These are phyloP conservation scores for Silurus asotus DNA, from an alignment of 2,113 vertebrate species.

Conservation along the genomic window DNA sequence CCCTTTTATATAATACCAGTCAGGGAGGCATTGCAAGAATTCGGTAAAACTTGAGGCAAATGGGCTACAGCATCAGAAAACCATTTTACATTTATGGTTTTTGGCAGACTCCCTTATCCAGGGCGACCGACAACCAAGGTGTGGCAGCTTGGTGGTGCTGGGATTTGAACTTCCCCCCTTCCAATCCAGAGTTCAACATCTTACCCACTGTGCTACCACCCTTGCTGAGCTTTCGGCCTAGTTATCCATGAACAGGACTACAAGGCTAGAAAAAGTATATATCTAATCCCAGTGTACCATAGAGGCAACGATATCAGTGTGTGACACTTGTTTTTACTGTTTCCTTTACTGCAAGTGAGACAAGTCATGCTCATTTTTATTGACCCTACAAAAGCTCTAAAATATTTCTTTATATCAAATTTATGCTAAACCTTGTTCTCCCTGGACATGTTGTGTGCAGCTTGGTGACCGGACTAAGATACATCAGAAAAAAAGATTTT, in stretches of 20 bases:
- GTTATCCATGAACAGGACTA: background rate
- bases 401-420: background rate
- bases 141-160: no score
- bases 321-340: constrained; percentile 22
- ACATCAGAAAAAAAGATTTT: background rate
- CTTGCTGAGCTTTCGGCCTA: no score
- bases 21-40: background rate
- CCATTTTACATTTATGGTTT: no score
- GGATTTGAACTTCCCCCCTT: no score
- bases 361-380: background rate
- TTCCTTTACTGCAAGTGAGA: background rate
- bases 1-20: background rate
- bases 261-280: background rate
- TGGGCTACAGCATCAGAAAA: no score
- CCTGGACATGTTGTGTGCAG: background rate
- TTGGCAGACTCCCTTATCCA: no score
- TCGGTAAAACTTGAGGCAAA: no score
- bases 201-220: no score
- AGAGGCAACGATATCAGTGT: background rate
- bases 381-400: background rate
- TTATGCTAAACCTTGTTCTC: background rate
- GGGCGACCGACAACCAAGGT: no score
- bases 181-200: no score
- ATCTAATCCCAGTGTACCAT: background rate
- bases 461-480: background rate